Percentiles rank a stretch among this genome's conserved stretches.
phyloP scores from a whole-genome alignment of 2,797 vertebrate species.

The Phylloscopus collybita region DNA sequence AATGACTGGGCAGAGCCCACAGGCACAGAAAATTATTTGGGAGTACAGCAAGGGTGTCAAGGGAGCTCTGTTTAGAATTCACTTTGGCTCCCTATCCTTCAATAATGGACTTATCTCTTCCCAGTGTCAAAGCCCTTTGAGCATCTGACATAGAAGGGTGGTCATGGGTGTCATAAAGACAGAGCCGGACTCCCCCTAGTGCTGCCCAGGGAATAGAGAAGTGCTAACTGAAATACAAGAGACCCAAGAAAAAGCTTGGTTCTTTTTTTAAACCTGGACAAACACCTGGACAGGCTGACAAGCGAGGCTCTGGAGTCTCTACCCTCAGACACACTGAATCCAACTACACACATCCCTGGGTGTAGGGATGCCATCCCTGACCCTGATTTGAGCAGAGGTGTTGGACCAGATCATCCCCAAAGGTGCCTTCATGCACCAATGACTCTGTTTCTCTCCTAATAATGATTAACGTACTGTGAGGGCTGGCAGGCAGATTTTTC shows the following conservation, averaged over 20 bases:
- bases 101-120: not conserved
- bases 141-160: not conserved
- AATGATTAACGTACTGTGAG: rapidly evolving
- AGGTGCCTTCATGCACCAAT: rapidly evolving
- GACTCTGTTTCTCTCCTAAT: not conserved
- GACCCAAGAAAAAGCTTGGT: not conserved
- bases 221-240: not conserved
- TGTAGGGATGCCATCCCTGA: not conserved
- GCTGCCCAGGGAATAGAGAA: not conserved
- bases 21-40: not conserved
- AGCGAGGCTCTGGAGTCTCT: not conserved
- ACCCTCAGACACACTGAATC: not conserved
- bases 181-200: not conserved
- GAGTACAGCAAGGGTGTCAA: not conserved
- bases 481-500: not conserved
- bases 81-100: not conserved
- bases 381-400: not conserved
- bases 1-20: not conserved
- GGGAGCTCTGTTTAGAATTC: not conserved
- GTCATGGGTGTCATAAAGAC: rapidly evolving
- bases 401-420: not conserved
- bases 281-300: not conserved
- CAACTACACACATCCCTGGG: not conserved
- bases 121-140: not conserved
- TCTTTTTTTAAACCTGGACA: not conserved